Evolutionary conservation across 2,113 vertebrate species (phyloP), one percentile per base, ranked within the genome.

Genomic region (Caranx melampygus): DNA sequence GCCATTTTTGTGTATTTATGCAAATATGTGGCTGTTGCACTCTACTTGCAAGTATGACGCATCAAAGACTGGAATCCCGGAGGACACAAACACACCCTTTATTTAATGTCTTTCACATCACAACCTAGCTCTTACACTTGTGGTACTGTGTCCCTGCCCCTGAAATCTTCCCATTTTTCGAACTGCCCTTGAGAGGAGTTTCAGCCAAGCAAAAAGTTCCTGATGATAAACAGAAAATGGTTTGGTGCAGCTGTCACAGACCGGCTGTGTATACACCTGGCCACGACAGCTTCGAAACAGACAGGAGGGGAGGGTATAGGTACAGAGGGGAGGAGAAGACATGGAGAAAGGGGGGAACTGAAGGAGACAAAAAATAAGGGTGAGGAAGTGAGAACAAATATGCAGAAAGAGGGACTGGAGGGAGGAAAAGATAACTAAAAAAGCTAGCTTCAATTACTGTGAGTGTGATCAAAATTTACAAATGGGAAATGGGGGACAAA

Each of bases 221-320:
- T 21, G 51, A 16, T 58, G 77, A 84, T 58, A n/a, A 88, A 81
- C 55, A 79, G 72, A 78, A 72, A 61, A 44, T 15, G 49, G 8
- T 33, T 35, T 8, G n/a, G 59, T 72, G 69, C 11, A 35, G 78
- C 81, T 84, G 84, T 91, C 78, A 84, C 49, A 31, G 67, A 86
- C 45, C 62, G 64, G 75, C 86, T 90, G 88, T 60, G 68, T 54
- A 5, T 51, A 68, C 88, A 92, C 75, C 84, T 91, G 87, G 69
- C 67, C 40, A 85, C 31, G 26, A 84, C 76, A 81, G 9, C 78
- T 35, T 63, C 47, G 52, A 49, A 67, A 74, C 51, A 73, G 47
- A 81, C 20, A 64, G 71, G 42, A 81, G 61, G 63, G 34, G 33
- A 69, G 42, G 37, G 40, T 52, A 62, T 13, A 69, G n/a, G 52